phyloP scores from a whole-genome alignment of 2,797 vertebrate species.

The Aulostomus chinensis region DNA sequence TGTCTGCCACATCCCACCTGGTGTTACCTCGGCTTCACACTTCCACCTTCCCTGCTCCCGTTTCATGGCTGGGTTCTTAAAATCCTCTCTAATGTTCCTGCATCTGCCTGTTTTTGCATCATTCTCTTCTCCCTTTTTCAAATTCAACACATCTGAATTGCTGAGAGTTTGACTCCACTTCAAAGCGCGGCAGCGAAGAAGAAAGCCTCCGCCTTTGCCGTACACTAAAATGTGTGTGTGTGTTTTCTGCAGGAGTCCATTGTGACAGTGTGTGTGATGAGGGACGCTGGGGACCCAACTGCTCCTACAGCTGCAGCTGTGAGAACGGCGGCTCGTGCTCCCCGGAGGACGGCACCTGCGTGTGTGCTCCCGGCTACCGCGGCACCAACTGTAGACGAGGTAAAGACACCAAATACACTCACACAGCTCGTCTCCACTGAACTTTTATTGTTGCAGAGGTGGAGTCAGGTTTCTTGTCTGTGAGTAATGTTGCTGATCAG shows the following conservation, averaged over 20 bases:
- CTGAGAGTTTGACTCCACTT: constrained; percentile 17
- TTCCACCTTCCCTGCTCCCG: background rate
- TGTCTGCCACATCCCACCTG: constrained; percentile 3
- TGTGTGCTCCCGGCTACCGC: constrained; percentile 90
- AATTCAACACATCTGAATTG: constrained; percentile 16
- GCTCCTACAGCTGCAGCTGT: constrained; percentile 91
- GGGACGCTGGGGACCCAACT: constrained; percentile 94
- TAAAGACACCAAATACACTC: constrained; percentile 16
- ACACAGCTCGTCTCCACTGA: no score
- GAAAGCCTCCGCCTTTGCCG: background rate
- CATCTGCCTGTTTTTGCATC: constrained; percentile 16
- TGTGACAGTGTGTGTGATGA: constrained; percentile 89
- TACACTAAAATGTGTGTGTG: background rate
- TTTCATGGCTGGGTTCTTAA: background rate
- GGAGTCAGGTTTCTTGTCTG: no score
- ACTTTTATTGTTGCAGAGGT: background rate
- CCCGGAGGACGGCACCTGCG: constrained; percentile 90
- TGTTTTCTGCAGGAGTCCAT: constrained; percentile 82
- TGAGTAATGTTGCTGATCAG: no score
- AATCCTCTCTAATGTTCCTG: constrained; percentile 4
- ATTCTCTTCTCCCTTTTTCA: constrained; percentile 2
- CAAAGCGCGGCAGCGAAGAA: background rate
- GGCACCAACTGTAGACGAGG: constrained; percentile 87
- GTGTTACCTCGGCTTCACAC: background rate
- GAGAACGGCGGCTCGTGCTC: constrained; percentile 94